These are phyloP conservation scores for Enteromius treurensis DNA, from an alignment of 2,797 vertebrate species.

Conservation along the genomic window DNA sequence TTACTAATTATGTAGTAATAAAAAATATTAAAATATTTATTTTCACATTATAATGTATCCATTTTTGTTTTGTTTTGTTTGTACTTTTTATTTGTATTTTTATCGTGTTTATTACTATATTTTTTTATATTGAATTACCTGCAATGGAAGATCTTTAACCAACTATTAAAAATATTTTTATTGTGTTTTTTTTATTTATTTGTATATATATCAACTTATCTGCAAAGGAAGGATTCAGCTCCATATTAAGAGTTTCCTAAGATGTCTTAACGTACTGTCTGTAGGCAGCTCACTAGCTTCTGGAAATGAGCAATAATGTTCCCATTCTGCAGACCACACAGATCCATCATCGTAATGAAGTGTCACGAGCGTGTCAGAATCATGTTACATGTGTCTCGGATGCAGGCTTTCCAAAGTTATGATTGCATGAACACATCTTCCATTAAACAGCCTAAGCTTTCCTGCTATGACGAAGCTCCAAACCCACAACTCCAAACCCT, in stretches of 20 bases:
- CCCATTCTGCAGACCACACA: conserved; percentile 13
- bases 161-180: too few relatives aligned
- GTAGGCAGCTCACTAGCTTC: conserved; percentile 14
- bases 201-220: too few relatives aligned
- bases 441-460: neutral
- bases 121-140: too few relatives aligned
- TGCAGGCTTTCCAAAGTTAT: conserved; percentile 10
- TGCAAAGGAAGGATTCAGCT: neutral
- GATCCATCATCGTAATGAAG: conserved; percentile 40
- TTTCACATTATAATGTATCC: neutral
- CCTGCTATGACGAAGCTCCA: neutral
- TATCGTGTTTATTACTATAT: neutral
- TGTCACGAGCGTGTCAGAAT: conserved; percentile 30
- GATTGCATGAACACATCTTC: conserved; percentile 1
- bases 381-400: conserved; percentile 1
- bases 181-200: neutral
- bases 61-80: neutral
- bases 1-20: neutral
- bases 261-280: neutral
- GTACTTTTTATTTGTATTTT: neutral
- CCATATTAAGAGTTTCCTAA: neutral
- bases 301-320: conserved; percentile 15
- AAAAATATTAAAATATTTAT: neutral
- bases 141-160: neutral
- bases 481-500: neutral